Evolutionary conservation across 2,888 invertebrate species (phyloP).

Genomic region (Pseudoips prasinana): DNA sequence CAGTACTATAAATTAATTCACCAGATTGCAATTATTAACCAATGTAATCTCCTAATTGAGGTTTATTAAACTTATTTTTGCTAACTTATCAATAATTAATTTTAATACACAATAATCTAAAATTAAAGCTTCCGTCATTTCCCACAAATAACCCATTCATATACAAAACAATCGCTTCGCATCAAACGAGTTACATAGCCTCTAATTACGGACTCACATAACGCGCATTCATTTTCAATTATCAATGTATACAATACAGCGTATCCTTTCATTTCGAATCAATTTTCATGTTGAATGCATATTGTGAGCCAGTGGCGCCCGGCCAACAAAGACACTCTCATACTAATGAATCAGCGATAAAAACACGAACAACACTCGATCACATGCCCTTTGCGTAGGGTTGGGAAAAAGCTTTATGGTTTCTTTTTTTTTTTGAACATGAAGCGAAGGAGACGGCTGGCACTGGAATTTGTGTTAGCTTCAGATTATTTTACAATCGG

Average conservation of each 20-base stretch:
- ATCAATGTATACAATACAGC: slow-evolving; percentile 37
- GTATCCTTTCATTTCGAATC: slow-evolving; percentile 63
- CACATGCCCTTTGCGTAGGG: slow-evolving; percentile 61
- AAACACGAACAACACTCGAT: slow-evolving; percentile 76
- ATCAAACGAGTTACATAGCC: slow-evolving; percentile 16
- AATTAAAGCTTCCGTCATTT: too few species aligned
- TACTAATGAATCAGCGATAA: slow-evolving; percentile 80
- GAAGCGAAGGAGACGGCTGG: too few species aligned
- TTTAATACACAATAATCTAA: too few species aligned
- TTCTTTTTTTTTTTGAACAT: neutral
- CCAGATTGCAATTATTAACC: too few species aligned
- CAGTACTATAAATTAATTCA: too few species aligned
- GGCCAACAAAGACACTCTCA: slow-evolving; percentile 74
- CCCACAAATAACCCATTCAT: neutral
- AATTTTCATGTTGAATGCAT: slow-evolving; percentile 62
- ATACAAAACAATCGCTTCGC: neutral
- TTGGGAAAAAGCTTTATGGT: slow-evolving; percentile 28
- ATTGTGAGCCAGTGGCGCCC: slow-evolving; percentile 47
- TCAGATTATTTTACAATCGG: too few species aligned
- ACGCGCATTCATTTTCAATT: slow-evolving; percentile 36
- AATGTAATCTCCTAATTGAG: too few species aligned
- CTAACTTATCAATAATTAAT: too few species aligned
- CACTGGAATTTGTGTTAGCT: neutral
- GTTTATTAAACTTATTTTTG: too few species aligned
- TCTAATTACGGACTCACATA: slow-evolving; percentile 23